Evolutionary conservation across 2,113 vertebrate species (phyloP).

Genomic region (Neodon shergylaensis): DNA sequence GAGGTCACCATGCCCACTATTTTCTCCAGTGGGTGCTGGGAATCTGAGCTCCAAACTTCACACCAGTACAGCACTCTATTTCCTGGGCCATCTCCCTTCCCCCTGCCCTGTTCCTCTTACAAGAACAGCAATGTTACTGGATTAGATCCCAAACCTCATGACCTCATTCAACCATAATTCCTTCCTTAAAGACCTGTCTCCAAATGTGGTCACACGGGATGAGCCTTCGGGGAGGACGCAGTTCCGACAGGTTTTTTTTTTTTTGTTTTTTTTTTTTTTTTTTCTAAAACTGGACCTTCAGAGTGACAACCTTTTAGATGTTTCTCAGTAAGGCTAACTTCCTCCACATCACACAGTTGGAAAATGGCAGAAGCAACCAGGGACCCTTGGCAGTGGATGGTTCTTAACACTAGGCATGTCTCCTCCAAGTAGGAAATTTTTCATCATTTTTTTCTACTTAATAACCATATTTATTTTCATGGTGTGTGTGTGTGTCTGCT

Average conservation of each 20-base stretch:
- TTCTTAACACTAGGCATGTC: not conserved
- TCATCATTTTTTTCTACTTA: conserved; percentile 61
- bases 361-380: not conserved
- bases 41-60: not conserved
- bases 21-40: not conserved
- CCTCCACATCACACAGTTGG: not conserved
- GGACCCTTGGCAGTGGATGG: not conserved
- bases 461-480: conserved; percentile 48
- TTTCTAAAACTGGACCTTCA: not conserved
- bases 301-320: not conserved
- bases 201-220: not conserved
- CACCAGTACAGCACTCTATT: not conserved
- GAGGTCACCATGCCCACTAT: too few species aligned
- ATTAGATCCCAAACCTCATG: not conserved
- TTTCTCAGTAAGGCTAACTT: not conserved
- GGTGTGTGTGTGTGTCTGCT: not conserved
- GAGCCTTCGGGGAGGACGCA: not conserved
- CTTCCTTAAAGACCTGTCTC: not conserved
- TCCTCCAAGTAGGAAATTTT: not conserved
- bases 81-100: not conserved
- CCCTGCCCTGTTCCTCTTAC: not conserved
- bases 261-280: not conserved
- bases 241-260: not conserved
- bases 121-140: not conserved
- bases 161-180: not conserved